Base-by-base conservation (phyloP, 2,888 invertebrate genomes). In the Lapara coniferarum region DNA sequence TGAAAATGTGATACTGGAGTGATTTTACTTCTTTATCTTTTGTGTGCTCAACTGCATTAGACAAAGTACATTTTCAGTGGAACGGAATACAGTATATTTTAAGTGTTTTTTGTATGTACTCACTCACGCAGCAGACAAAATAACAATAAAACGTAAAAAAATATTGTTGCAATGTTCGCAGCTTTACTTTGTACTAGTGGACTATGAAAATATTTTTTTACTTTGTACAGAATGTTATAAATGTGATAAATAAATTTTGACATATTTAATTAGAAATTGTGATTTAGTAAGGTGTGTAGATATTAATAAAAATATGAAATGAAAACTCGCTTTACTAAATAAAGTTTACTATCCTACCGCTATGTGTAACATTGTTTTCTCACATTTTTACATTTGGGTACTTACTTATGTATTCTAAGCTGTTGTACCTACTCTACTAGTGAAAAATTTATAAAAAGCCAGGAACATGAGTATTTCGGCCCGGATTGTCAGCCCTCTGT, bases 221-320 rank as follows among this genome's bases (percentile, higher is more conserved):
- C 92, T 89, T 89, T 93, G 92, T 93, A 93, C 92, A 93, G 85
- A 89, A 89, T 89, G 88, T 91, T 91, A 89, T 90, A 87, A 91
- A 92, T 93, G 93, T 93, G 93, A 93, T 93, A 93, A 90, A 89
- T 89, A 88, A 87, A 76, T 90, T 90, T 92, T 90, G 91, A 92
- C 87, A 91, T 91, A 90, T 55, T 55, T 55, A 55, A 90, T 90
- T 92, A 92, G 90, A 89, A 85, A 90, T 91, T 92, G 92, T 92
- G 92, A 92, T 92, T 92, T 70, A 92, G 89, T 89, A 90, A 90
- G 85, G 92, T 91, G 92, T 92, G 91, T 92, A 92, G 90, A 88
- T 88, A 84, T 83, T 85, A 84, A 84, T 80, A 81, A 85, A 81
- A 85, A 82, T 80, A 80, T 78, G 77, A 85, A 86, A 89, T 81